A percentile compares a stretch with the other conserved stretches of the same genome.
phyloP scores from a whole-genome alignment of 2,888 invertebrate genomes.

The Copidosoma aretas region DNA sequence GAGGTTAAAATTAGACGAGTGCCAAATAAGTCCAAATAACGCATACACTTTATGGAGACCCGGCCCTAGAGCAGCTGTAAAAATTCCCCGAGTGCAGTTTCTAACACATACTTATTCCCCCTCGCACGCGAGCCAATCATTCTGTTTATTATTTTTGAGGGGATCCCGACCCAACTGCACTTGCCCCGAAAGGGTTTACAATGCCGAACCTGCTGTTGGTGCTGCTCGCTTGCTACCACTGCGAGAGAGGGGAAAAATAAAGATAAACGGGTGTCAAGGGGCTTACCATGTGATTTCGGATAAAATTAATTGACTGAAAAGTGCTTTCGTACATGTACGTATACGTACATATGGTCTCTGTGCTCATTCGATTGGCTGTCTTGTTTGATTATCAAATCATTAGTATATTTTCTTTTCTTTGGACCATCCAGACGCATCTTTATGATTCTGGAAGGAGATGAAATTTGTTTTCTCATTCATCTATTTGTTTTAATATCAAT shows the following conservation, averaged over 20 bases:
- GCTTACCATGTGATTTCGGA: conserved; percentile 34
- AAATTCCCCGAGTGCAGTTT: no score
- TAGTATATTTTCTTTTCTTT: no score
- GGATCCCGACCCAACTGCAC: conserved; percentile 19
- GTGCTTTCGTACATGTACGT: conserved; percentile 10
- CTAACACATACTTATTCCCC: no score
- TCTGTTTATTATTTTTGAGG: conserved; percentile 25
- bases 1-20: no score
- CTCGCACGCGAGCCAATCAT: conserved; percentile 7
- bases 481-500: no score
- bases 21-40: no score
- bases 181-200: conserved; percentile 42
- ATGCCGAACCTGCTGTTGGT: conserved; percentile 48
- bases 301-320: conserved; percentile 46
- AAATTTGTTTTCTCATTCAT: no score
- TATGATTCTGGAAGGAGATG: no score
- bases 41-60: no score
- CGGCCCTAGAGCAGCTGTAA: no score
- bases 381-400: no score
- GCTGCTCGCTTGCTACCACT: conserved; percentile 24
- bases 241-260: conserved; percentile 30
- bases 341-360: background rate
- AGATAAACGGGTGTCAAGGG: conserved; percentile 36
- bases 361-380: background rate
- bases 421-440: no score